These are phyloP conservation scores for Gonatopus flavifemur DNA, from an alignment of 1,140 invertebrate genomes.

Conservation along the genomic window DNA sequence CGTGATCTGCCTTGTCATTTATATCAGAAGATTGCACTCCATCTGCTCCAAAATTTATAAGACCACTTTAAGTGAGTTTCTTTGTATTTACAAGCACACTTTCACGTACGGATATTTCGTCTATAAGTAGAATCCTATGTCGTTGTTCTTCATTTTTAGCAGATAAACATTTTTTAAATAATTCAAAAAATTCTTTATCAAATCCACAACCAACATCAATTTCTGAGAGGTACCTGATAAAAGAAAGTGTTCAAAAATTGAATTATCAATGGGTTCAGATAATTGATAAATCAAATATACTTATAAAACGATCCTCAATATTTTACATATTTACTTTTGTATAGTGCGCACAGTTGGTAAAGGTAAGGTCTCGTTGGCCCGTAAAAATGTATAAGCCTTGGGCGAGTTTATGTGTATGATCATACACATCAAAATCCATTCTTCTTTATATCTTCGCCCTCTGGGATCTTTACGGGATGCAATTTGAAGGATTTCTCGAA, in stretches of 20 bases:
- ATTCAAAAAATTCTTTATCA: too few species aligned
- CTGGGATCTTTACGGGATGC: too few species aligned
- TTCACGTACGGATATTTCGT: conserved; percentile 12
- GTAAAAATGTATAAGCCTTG: neutral
- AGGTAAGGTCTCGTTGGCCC: conserved; percentile 10
- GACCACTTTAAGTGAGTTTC: conserved; percentile 10
- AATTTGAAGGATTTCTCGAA: too few species aligned
- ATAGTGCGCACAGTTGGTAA: conserved; percentile 6
- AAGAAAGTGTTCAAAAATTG: too few species aligned
- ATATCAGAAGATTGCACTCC: neutral
- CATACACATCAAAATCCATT: neutral
- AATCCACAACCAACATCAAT: conserved; percentile 16
- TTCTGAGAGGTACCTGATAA: conserved; percentile 1
- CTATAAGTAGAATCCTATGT: conserved; percentile 13
- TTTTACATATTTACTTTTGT: neutral
- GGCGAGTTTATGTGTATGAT: neutral
- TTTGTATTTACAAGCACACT: conserved; percentile 7
- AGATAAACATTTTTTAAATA: conserved; percentile 11
- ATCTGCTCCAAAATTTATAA: conserved; percentile 13
- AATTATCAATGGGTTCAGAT: neutral
- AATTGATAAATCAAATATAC: neutral
- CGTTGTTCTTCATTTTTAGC: conserved; percentile 3
- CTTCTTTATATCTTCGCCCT: neutral
- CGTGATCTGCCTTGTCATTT: conserved; percentile 21
- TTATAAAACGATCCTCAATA: neutral